Evolutionary conservation across 2,888 invertebrate genomes (phyloP), one percentile per base, ranked within the genome.

Genomic region (Resseliella maxima): DNA sequence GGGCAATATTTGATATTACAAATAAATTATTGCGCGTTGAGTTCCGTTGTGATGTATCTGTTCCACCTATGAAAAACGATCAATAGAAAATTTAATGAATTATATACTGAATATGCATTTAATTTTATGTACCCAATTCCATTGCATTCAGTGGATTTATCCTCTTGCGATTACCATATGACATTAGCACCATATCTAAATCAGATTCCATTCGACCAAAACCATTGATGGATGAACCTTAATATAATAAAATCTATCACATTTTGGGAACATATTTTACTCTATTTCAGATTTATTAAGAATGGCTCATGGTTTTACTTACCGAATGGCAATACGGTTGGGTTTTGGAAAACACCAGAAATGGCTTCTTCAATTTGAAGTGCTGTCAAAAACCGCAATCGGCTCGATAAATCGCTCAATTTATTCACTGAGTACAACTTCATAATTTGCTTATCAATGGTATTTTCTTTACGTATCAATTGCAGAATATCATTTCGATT

Each of bases 181-280:
- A 87, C 88, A 92, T 90, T 31, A 94, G 90, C 86, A 94, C 88
- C 88, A 97, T 92, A 91, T 97, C 97, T 87, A 97, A 91, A 90
- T 98, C 98, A 90, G 96, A 96, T 85, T 94, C 95, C 91, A 94
- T 93, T 90, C 93, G 95, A 5, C 98, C 98, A 90, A 95, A 97
- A 0, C 97, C 96, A 92, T 96, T 98, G 0, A 97, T 95, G 0
- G 97, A 95, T 0, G 98, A 98, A 0, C 98, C n/a, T n/a, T n/a
- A n/a, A n/a, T n/a, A n/a, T n/a, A n/a, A n/a, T n/a, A n/a, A n/a
- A n/a, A n/a, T n/a, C n/a, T n/a, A n/a, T n/a, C n/a, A n/a, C n/a
- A n/a, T n/a, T n/a, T n/a, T n/a, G n/a, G n/a, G n/a, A n/a, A n/a
- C n/a, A n/a, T n/a, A n/a, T n/a, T n/a, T n/a, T n/a, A n/a, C n/a